Base-by-base conservation (phyloP, 2,113 vertebrate genomes). In the Toxostoma redivivum region DNA sequence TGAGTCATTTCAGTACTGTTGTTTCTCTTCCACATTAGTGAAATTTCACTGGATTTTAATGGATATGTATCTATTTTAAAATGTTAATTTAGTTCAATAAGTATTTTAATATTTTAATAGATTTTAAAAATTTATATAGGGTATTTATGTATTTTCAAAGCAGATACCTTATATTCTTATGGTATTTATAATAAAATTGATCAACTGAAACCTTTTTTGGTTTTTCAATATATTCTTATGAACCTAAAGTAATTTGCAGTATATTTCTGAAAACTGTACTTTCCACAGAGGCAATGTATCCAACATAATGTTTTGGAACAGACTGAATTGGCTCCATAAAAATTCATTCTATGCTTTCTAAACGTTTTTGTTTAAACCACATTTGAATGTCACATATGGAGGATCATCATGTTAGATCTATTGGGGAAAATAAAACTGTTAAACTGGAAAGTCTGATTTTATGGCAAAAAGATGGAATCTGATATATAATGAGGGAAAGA, bases 321-420 rank as follows among this genome's bases (percentile, higher is more conserved):
- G 80, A 69, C 74, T 66, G 71, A 87, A 95, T n/a, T 72, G 38
- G 30, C 45, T 65, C 81, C 74, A 95, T 93, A 96, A 94, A 94
- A 95, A 88, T 61, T 82, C 81, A 72, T 82, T 87, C 89, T 47
- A 37, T 62, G 48, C 47, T 94, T 95, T 72, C 82, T 82, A 89
- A 95, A 92, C 0, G 5, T 69, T 93, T 95, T 86, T 85, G 56
- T 91, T 96, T 94, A 96, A 96, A 86, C 53, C 71, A 90, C 74
- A 83, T 94, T 96, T 95, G 73, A 95, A 96, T 96, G 86, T 93
- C 85, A 61, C 94, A 93, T 97, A 92, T 58, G 83, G 94, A 86
- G 38, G 44, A 81, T 92, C 87, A 79, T 93, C 35, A 1, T 60
- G 72, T 89, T 80, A 85, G 62, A 85, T 95, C 92, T 95, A 81